These are phyloP conservation scores for Diphyllodes magnificus DNA, from an alignment of 2,113 vertebrate genomes.

Conservation along the genomic window DNA sequence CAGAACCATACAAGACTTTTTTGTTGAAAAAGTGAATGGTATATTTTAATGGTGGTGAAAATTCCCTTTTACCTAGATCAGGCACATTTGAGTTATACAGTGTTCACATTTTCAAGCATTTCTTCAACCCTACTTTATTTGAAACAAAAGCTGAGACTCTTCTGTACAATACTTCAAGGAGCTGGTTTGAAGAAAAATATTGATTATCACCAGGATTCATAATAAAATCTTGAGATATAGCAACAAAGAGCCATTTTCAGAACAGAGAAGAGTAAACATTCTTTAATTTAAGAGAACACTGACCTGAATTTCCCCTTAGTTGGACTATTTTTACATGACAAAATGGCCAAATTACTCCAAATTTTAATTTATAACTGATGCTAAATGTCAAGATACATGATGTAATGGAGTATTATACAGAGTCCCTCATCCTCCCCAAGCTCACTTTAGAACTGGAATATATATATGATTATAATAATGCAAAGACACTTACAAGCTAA, in stretches of 20 bases:
- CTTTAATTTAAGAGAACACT: background rate
- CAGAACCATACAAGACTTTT: background rate
- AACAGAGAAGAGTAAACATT: background rate
- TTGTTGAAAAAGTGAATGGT: background rate
- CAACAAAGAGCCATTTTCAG: background rate
- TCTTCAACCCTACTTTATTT: background rate
- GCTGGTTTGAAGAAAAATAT: background rate
- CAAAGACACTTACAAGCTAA: background rate
- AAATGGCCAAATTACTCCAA: background rate
- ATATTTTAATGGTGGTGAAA: background rate
- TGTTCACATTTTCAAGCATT: background rate
- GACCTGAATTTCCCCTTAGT: background rate
- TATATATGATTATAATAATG: background rate
- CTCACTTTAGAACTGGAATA: background rate
- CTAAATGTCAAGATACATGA: background rate
- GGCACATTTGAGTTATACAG: background rate
- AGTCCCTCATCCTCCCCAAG: background rate
- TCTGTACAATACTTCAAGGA: background rate
- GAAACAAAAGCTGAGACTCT: background rate
- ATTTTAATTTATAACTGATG: background rate
- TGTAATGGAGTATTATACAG: background rate
- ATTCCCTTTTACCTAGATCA: background rate
- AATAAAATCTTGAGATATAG: background rate
- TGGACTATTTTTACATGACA: background rate
- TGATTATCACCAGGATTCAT: background rate